A percentile compares a stretch with the other conserved stretches of the same genome.
phyloP scores from a whole-genome alignment of 2,113 vertebrate genomes.

The Siphamia tubifer region DNA sequence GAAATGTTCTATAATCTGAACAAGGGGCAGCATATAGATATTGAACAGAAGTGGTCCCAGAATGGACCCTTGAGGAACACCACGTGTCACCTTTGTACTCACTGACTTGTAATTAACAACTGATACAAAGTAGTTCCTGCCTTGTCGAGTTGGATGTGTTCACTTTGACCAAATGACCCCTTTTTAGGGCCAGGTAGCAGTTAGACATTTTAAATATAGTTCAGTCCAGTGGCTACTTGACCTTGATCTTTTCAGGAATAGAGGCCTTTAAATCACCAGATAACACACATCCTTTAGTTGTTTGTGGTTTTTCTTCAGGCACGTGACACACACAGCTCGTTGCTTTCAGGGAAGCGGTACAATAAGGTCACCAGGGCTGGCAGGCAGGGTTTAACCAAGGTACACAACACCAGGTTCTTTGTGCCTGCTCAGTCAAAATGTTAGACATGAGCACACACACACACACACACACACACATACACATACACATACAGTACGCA shows the following conservation, averaged over 20 bases:
- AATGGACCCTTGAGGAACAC: too few species aligned
- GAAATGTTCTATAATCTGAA: too few species aligned
- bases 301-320: slow-evolving; percentile 23
- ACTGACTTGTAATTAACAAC: too few species aligned
- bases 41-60: too few species aligned
- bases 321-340: slow-evolving; percentile 19
- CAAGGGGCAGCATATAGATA: too few species aligned
- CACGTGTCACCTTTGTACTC: too few species aligned
- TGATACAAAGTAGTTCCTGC: too few species aligned
- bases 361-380: slow-evolving; percentile 61
- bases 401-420: slow-evolving; percentile 61
- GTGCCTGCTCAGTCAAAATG: slow-evolving; percentile 43
- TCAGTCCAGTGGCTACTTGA: neutral
- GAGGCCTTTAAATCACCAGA: slow-evolving; percentile 31
- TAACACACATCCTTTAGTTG: slow-evolving; percentile 23
- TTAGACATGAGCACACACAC: neutral
- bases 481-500: slow-evolving; percentile 36
- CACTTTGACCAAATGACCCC: neutral
- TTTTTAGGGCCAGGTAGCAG: neutral
- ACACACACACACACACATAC: too few species aligned
- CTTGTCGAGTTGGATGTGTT: too few species aligned
- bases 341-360: slow-evolving; percentile 36
- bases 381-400: slow-evolving; percentile 47
- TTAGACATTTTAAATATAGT: neutral
- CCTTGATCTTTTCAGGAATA: neutral